Base-by-base conservation (phyloP, 2,797 vertebrate genomes). In the Selene dorsalis region DNA sequence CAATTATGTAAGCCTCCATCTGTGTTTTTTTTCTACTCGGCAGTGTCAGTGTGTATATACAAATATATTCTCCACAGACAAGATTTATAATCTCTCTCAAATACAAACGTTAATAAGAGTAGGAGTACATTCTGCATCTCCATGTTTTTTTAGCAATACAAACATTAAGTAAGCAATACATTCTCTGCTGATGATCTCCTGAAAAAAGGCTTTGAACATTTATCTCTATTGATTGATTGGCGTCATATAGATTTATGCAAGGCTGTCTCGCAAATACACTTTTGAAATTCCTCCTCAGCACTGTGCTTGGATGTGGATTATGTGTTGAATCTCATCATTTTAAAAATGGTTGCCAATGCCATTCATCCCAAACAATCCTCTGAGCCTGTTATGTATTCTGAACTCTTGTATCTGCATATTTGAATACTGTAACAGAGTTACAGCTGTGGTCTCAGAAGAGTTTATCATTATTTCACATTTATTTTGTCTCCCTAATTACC, bases 401-500 rank as follows among this genome's bases (percentile, higher is more conserved):
- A 93, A 93, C 91, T 89, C 90, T 87, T 50, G 75, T 91, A 93
- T 93, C 89, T 91, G 92, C 92, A 91, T 93, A 93, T 94, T 88
- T 92, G 93, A 91, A 87, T 91, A 90, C 90, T 86, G 93, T 93
- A 92, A 87, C 87, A 45, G 87, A 89, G 91, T 87, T 91, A 87
- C 93, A 94, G 93, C 93, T 95, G 94, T 84, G 86, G 86, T 91
- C 93, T 93, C 93, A 60, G 87, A 92, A 93, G 94, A 95, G 92
- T 94, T 95, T 94, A 94, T 94, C 93, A 94, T 95, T 94, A 94
- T 94, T 95, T 95, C 93, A 91, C 94, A 95, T 95, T 95, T 95
- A 94, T 96, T 96, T 95, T 95, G 95, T 95, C 93, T 95, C 91
- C 87, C 93, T 95, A 95, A 95, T 95, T 95, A 95, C 93, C 94